Percentiles rank a stretch among this genome's conserved stretches.
These are phyloP conservation scores for Smutsia gigantea DNA, from an alignment of 2,797 vertebrate species.

Conservation along the genomic window DNA sequence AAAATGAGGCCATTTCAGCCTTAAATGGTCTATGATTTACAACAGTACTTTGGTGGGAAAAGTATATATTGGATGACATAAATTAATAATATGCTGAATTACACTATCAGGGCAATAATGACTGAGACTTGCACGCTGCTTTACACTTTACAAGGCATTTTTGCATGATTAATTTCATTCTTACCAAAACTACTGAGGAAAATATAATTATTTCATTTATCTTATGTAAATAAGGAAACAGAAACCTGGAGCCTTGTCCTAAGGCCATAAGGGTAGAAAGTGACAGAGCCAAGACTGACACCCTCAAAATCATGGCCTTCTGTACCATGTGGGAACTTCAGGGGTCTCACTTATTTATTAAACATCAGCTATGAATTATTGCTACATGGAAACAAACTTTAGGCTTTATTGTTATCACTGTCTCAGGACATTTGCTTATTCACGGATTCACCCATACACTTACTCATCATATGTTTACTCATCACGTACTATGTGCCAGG, in stretches of 20 bases:
- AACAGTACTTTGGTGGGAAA: conserved; percentile 27
- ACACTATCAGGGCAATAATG: conserved; percentile 1
- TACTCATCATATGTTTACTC: not conserved
- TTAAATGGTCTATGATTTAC: conserved; percentile 49
- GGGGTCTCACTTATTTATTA: not conserved
- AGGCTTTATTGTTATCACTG: not conserved
- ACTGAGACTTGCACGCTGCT: conserved; percentile 7
- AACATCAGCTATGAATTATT: not conserved
- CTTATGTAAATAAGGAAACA: conserved; percentile 52
- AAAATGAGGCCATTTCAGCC: not conserved
- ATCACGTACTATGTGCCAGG: not conserved
- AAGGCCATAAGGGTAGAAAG: not conserved
- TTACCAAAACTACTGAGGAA: not conserved
- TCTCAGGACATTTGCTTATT: not conserved
- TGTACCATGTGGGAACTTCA: not conserved
- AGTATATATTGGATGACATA: not conserved
- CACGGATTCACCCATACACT: not conserved
- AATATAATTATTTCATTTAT: conserved; percentile 45
- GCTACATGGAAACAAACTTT: not conserved
- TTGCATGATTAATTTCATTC: conserved; percentile 38
- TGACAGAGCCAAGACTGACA: not conserved
- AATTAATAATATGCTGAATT: conserved; percentile 60
- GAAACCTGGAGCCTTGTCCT: not conserved
- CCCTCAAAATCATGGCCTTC: not conserved
- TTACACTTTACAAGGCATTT: conserved; percentile 7